Base-by-base conservation (phyloP, 2,888 invertebrate genomes). In the Sarcophaga carnaria region DNA sequence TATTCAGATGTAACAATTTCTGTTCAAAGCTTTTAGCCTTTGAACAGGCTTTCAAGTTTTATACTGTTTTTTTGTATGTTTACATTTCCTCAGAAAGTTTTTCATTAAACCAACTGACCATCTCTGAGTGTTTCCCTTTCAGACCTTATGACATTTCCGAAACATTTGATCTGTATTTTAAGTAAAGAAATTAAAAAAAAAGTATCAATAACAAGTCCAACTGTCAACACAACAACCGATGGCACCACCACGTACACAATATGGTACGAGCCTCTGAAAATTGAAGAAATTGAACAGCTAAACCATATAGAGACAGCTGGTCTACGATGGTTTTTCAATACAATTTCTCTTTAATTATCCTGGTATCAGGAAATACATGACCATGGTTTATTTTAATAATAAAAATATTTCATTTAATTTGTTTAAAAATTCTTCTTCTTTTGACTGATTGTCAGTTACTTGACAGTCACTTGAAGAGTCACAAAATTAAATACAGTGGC, bases 201-300 rank as follows among this genome's bases (percentile, higher is more conserved):
- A 90, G 92, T 91, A 91, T 92, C 92, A 90, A 92, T 91, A 87
- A 89, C 90, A 88, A 83, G 85, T 89, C 75, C 83, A 88, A 85
- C 85, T 88, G 88, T 86, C 85, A 88, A 77, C 75, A 83, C 83
- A 83, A 45, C 75, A 37, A 37, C 37, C 37, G 37, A 8, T 37
- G 37, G 37, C 37, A 37, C 8, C 37, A 37, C 37, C 8, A 37
- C 10, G 37, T 8, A 37, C 6, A 37, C 37, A 66, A 60, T 72
- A 79, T 80, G 69, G 76, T 80, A 90, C 87, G 88, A 90, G 89
- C 72, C 59, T 80, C 80, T 86, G 88, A 86, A 87, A 85, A 77
- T 84, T 82, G 71, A 64, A 59, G 76, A 22, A 83, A 0, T 22
- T 22, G 22, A 54, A 54, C 83, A 76, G 5, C 54, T 54, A 54